A percentile compares a stretch with the other conserved stretches of the same genome.
Evolutionary conservation across 2,888 invertebrate species (phyloP).

Genomic region (Ochropleura plecta): DNA sequence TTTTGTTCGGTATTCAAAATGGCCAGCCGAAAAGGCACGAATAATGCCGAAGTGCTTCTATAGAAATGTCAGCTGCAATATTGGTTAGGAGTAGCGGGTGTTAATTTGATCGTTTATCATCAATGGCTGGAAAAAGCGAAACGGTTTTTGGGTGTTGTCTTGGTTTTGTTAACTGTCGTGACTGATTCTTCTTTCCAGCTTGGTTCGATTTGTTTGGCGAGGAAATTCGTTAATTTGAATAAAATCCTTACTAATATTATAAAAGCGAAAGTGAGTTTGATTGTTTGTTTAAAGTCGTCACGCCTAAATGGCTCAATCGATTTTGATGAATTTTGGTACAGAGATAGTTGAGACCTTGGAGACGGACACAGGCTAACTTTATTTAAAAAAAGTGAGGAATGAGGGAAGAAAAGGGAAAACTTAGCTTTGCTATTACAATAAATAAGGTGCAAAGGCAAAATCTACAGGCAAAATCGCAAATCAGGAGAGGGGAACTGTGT

Average conservation of each 20-base stretch:
- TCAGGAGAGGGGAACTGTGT: too few relatives aligned
- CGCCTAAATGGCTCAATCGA: too few relatives aligned
- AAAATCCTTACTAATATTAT: too few relatives aligned
- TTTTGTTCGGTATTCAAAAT: constrained; percentile 57
- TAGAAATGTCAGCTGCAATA: constrained; percentile 65
- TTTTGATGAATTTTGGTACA: too few relatives aligned
- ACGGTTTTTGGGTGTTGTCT: constrained; percentile 29
- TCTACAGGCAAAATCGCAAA: too few relatives aligned
- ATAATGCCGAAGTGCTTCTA: constrained; percentile 51
- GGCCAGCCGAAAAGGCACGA: constrained; percentile 43
- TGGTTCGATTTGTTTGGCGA: constrained; percentile 2
- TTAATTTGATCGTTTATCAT: constrained; percentile 61
- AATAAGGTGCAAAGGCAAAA: too few relatives aligned
- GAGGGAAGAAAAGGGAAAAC: too few relatives aligned
- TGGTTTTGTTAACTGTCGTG: constrained; percentile 8
- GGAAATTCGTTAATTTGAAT: neutral
- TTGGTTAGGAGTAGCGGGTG: constrained; percentile 47
- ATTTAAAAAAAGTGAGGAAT: too few relatives aligned
- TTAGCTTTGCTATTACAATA: too few relatives aligned
- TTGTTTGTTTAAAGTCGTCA: neutral
- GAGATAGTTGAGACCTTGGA: too few relatives aligned
- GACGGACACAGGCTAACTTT: too few relatives aligned
- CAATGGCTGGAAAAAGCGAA: constrained; percentile 41
- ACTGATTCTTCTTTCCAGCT: constrained; percentile 23
- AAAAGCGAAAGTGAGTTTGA: neutral